Evolutionary conservation across 2,113 vertebrate genomes (phyloP), one percentile per base, ranked within the genome.

Genomic region (Scatophagus argus): DNA sequence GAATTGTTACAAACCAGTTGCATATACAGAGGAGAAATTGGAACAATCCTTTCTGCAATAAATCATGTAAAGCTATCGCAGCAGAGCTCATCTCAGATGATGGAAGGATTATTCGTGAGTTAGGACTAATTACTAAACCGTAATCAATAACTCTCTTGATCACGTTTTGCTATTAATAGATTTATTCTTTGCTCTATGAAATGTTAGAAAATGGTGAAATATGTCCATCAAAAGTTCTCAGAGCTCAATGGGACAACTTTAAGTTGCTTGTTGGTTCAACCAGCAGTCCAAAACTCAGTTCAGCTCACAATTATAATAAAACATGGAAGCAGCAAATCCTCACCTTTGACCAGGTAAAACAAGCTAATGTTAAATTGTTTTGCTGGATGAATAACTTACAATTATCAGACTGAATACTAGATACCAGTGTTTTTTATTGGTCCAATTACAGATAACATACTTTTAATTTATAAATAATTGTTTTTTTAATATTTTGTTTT

Each of bases 31-130:
- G 43, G 46, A 73, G 34, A 54, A 72, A 52, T 55, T 77, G 65
- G 38, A 82, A 52, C 74, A 55, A 31, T 74, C 17, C 8, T 38
- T 36, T 31, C 44, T 75, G 74, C 49, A 58, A 72, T 85, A 88
- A 85, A 87, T 85, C 74, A 70, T 13, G 17, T 29, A 2, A 49
- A 29, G 44, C 9, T 16, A 31, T 67, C 16, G 3, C 51, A 44
- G 12, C 8, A 11, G 10, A 79, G 52, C 25, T 47, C 7, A 8
- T 41, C 31, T 54, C 32, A 44, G 43, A 74, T 62, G 32, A 25
- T 31, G 41, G 34, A 12, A 36, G 32, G 61, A 34, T 61, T 49
- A 85, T 78, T 69, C 65, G 68, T 77, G 14, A 64, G 62, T n/a
- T 2, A 17, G 11, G 19, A 38, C 25, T 70, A 21, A 25, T 3